Base-by-base conservation (phyloP, 2,797 vertebrate species). In the Centropyge bicolor region DNA sequence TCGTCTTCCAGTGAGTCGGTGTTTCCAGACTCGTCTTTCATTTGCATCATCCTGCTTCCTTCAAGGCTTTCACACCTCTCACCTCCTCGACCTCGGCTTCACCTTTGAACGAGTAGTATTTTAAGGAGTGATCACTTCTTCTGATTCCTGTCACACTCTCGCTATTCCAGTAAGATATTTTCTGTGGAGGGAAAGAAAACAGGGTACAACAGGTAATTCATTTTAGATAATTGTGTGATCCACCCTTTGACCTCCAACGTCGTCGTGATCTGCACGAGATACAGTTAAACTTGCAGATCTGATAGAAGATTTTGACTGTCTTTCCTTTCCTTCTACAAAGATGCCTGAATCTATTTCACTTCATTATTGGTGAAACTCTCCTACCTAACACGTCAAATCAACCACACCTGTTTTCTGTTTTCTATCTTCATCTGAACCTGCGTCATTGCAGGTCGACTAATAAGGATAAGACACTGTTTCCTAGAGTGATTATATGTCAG, bases 1-100 rank as follows among this genome's bases (percentile, higher is more conserved):
- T 22, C 48, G 40, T 38, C 20, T 24, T 31, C 20, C 64, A 16
- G 49, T 73, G 63, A 79, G 73, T 41, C 56, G 1, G 19, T 63
- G 71, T 86, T 88, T 84, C 70, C 80, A 75, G 71, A 80, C 73
- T 78, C 40, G 51, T 66, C 74, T 74, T 51, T 74, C 20, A 24
- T 52, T 76, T 72, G 78, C 77, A 78, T 70, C 84, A 63, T 74
- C 59, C 7, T 11, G 6, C 22, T 70, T 63, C 54, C 46, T 48
- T 46, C 35, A 62, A 71, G 68, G 59, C 72, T 71, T 72, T 78
- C 55, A 27, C 75, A 57, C 64, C 54, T 75, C 59, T 24, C 4
- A 76, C 41, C 63, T n/a, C 14, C 20, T 63, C 63, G 74, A 56
- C 38, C 41, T 48, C 63, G 19, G 48, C 35, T 43, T 70, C 48